phyloP scores from a whole-genome alignment of 2,113 vertebrate species.

The Phocoena phocoena region DNA sequence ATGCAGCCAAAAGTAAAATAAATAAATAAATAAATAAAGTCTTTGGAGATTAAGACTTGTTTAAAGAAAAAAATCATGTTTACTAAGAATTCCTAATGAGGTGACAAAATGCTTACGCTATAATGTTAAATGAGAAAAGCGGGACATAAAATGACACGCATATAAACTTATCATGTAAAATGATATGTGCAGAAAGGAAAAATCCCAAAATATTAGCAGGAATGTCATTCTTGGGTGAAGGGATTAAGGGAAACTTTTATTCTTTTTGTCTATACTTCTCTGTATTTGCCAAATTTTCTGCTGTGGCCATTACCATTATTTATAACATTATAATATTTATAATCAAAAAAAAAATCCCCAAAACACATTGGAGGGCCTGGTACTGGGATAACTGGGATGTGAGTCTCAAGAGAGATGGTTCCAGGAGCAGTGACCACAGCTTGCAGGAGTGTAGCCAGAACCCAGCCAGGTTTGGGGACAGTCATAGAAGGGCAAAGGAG shows the following conservation, averaged over 20 bases:
- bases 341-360: not conserved
- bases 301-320: not conserved
- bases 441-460: not conserved
- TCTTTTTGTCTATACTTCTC: not conserved
- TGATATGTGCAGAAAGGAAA: not conserved
- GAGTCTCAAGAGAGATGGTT: not conserved
- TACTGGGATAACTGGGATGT: accelerated
- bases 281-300: not conserved
- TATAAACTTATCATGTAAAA: not conserved
- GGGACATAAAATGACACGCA: not conserved
- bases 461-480: not conserved
- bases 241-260: not conserved
- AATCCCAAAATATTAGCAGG: not conserved
- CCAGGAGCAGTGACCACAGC: not conserved
- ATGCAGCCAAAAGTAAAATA: too few species aligned
- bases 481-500: not conserved
- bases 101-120: not conserved
- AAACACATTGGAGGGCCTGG: too few species aligned
- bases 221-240: not conserved
- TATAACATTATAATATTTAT: not conserved
- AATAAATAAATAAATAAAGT: too few species aligned
- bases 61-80: not conserved
- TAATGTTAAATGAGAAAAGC: not conserved
- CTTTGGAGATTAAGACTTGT: too few species aligned
- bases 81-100: not conserved